These are phyloP conservation scores for Oenanthe oenanthe DNA, from an alignment of 2,113 vertebrate genomes.

Conservation along the genomic window DNA sequence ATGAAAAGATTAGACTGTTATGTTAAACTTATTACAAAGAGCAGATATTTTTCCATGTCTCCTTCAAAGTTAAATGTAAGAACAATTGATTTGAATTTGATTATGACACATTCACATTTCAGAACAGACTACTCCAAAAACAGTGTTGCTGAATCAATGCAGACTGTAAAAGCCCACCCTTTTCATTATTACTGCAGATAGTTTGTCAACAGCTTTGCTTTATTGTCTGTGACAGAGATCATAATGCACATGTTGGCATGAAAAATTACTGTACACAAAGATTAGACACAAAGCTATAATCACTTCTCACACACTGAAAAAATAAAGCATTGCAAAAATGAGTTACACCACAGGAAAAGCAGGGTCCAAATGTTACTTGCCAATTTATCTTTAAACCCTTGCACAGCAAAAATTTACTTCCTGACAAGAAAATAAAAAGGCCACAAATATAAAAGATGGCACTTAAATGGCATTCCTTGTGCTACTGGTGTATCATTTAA, in stretches of 20 bases:
- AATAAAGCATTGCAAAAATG: background rate
- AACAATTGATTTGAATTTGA: background rate
- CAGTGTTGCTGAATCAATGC: background rate
- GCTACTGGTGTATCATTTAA: background rate
- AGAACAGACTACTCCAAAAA: background rate
- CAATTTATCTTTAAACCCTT: background rate
- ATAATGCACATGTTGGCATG: background rate
- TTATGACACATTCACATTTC: background rate
- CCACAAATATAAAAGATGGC: background rate
- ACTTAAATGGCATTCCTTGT: background rate
- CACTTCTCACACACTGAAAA: background rate
- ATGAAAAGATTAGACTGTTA: background rate
- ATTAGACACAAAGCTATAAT: background rate
- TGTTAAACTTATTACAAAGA: background rate
- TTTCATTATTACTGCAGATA: background rate
- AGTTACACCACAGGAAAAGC: background rate
- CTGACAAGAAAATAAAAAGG: background rate
- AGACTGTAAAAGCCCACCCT: background rate
- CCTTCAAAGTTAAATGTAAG: background rate
- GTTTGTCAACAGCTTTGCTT: constrained; percentile 1
- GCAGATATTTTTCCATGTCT: background rate
- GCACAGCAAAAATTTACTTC: background rate
- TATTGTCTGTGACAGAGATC: background rate
- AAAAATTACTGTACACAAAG: background rate
- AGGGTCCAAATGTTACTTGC: background rate